Percentiles rank a stretch among this genome's conserved stretches.
These are phyloP conservation scores for Conistra vaccinii DNA, from an alignment of 2,888 invertebrate species.

Conservation along the genomic window DNA sequence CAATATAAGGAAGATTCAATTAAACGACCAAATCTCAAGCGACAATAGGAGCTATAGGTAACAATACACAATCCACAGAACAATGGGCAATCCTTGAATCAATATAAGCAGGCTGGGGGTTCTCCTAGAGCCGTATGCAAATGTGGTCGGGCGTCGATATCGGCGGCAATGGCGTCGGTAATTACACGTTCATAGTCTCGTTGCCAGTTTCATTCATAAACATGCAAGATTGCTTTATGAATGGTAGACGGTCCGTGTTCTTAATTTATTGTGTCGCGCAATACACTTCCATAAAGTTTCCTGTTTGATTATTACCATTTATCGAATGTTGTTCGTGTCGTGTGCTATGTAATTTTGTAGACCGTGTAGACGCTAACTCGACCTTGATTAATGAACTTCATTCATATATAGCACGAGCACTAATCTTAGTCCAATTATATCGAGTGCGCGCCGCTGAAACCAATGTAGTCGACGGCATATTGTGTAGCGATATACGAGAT, in stretches of 20 bases:
- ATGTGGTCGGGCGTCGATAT: conserved; percentile 79
- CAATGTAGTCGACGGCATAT: conserved; percentile 39
- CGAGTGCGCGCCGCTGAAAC: conserved; percentile 47
- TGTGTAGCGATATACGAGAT: conserved; percentile 67
- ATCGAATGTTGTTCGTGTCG: conserved; percentile 82
- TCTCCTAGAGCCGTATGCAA: conserved; percentile 80
- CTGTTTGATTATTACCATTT: conserved; percentile 85
- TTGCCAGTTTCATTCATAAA: conserved; percentile 88
- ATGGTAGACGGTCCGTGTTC: conserved; percentile 82
- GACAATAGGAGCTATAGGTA: conserved; percentile 78
- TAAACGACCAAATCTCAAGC: conserved; percentile 75
- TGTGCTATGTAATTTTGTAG: conserved; percentile 79
- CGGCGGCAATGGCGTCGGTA: conserved; percentile 84
- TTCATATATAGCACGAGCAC: conserved; percentile 74
- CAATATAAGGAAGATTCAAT: conserved; percentile 80
- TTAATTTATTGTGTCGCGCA: conserved; percentile 82
- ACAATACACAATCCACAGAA: conserved; percentile 81
- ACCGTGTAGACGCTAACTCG: conserved; percentile 79
- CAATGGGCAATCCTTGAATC: conserved; percentile 83
- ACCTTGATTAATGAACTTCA: conserved; percentile 85
- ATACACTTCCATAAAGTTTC: conserved; percentile 84
- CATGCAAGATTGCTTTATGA: conserved; percentile 86
- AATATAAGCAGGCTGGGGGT: conserved; percentile 75
- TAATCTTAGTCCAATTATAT: conserved; percentile 73
- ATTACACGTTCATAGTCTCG: conserved; percentile 79